Evolutionary conservation across 2,797 vertebrate species (phyloP).

Genomic region (Cyclopterus lumpus): DNA sequence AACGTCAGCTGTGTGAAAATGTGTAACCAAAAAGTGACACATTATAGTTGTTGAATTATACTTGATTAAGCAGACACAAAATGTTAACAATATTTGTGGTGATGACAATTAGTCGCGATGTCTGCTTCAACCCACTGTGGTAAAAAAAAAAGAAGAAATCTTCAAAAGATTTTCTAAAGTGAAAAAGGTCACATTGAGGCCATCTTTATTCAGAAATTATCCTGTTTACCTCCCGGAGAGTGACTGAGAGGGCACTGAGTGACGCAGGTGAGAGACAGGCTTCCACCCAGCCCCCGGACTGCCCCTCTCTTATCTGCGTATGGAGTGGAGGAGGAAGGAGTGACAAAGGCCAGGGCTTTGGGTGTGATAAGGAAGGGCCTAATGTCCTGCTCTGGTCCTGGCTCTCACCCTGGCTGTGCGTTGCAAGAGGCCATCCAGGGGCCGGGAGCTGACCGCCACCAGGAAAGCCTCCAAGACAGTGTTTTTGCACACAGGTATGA

Average conservation of each 20-base stretch:
- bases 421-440: constrained; percentile 84
- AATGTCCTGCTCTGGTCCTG: constrained; percentile 74
- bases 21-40: neutral
- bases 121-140: constrained; percentile 8
- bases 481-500: constrained; percentile 87
- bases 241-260: constrained; percentile 83
- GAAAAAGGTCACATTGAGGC: constrained; percentile 62
- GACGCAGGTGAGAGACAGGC: constrained; percentile 87
- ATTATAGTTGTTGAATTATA: neutral
- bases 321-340: constrained; percentile 73
- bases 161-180: constrained; percentile 14
- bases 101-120: neutral
- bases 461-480: constrained; percentile 65
- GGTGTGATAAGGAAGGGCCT: constrained; percentile 89
- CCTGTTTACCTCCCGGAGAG: constrained; percentile 75
- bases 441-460: constrained; percentile 87
- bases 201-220: constrained; percentile 65
- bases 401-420: constrained; percentile 63
- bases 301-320: constrained; percentile 80
- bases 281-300: constrained; percentile 77
- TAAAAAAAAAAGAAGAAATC: neutral
- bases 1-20: neutral
- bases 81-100: neutral
- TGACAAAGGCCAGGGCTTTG: constrained; percentile 89
- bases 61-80: neutral